Evolutionary conservation across 2,888 invertebrate genomes (phyloP), one percentile per base, ranked within the genome.

Genomic region (Automeris io): DNA sequence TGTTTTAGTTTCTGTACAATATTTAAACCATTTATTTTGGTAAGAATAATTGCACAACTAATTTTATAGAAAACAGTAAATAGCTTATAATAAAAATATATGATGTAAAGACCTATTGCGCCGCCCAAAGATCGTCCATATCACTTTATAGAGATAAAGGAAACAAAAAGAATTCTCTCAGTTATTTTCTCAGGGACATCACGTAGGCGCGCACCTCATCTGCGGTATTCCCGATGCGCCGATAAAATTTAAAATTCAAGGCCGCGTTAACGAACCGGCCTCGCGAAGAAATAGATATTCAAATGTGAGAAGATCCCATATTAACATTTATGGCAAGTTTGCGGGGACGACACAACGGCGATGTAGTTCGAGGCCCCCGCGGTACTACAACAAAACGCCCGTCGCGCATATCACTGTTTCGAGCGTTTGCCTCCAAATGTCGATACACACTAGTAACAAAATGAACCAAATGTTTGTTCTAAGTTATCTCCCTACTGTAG

Each of bases 311-410:
- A 78, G 78, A 80, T 83, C 85, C 86, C 86, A 83, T 86, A 86
- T 86, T 86, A 86, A 86, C 86, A 86, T 85, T 86, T 86, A 86
- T 86, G 83, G 85, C 82, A 80, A 83, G 81, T 86, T 86, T 86
- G 85, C 80, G 81, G 79, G 73, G 70, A 77, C 75, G 75, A 83
- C 76, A 85, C 85, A 86, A 83, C 80, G 72, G 73, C 75, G 54
- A 59, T 61, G 57, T 46, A 47, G 51, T 54, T 47, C 49, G 54
- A 57, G 59, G 69, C 64, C 63, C 63, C 59, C 58, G 63, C 58
- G 70, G 71, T 53, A 51, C 51, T 45, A 47, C 51, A 45, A 51
- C 51, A 44, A 35, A 45, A 33, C 36, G 44, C 41, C 35, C 18
- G 13, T 25, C 18, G 18, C 35, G 35, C 31, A 9, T 21, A 16